These are phyloP conservation scores for Metridium senile DNA, from an alignment of 92 coral and sea anemone genomes.

Conservation along the genomic window DNA sequence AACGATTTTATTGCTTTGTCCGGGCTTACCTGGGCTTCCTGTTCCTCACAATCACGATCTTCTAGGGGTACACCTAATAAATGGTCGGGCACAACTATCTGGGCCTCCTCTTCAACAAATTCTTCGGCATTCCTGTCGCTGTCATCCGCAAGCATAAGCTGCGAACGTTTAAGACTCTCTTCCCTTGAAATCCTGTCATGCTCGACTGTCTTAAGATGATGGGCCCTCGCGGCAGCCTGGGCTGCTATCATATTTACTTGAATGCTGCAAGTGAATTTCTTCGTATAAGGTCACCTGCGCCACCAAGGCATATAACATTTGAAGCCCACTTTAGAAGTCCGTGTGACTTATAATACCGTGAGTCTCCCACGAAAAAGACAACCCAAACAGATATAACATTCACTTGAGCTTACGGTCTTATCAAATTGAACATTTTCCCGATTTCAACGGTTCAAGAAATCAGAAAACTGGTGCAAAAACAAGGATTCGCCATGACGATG, in stretches of 20 bases:
- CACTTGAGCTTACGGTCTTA: constrained; percentile 37
- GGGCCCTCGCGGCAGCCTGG: constrained; percentile 84
- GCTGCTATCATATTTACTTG: constrained; percentile 93
- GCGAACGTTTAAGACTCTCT: constrained; percentile 71
- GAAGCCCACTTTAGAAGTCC: constrained; percentile 77
- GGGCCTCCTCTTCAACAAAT: constrained; percentile 41
- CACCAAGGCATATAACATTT: constrained; percentile 97
- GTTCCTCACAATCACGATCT: constrained; percentile 80
- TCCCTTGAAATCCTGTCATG: constrained; percentile 74
- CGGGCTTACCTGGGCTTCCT: constrained; percentile 73
- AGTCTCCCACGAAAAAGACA: constrained; percentile 17
- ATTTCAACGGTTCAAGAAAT: constrained; percentile 66
- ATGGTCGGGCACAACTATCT: constrained; percentile 77
- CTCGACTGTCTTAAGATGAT: constrained; percentile 73
- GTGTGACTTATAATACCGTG: constrained; percentile 33
- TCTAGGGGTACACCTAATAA: constrained; percentile 93
- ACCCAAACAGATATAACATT: constrained; percentile 20
- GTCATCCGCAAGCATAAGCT: constrained; percentile 49
- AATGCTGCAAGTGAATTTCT: constrained; percentile 83
- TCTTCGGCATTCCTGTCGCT: constrained; percentile 47
- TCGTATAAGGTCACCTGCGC: constrained; percentile 91
- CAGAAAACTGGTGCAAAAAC: constrained; percentile 92
- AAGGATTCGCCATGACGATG: constrained; percentile 99
- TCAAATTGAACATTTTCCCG: constrained; percentile 35
- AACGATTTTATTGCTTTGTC: constrained; percentile 21